Base-by-base conservation (phyloP, 2,888 invertebrate genomes). In the Zygaena filipendulae region DNA sequence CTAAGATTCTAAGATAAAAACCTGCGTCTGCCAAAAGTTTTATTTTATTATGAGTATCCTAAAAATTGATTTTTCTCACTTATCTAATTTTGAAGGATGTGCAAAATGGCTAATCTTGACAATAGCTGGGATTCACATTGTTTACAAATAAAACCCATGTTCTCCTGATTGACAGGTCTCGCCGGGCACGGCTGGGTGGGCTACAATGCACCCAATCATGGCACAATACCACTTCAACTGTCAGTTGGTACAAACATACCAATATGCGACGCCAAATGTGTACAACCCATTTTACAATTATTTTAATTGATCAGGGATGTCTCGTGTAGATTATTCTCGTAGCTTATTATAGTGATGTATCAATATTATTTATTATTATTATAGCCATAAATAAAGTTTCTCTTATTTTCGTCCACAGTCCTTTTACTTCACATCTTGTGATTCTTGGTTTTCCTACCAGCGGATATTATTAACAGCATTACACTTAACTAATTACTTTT, bases 81-180 rank as follows among this genome's bases (percentile, higher is more conserved):
- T 23, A 23, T 11, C 10, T 11, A 11, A 11, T 4, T 23, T 11
- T 23, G 7, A 11, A 11, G 6, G 5, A n/a, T n/a, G 18, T 13
- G 23, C 11, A 18, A 13, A 18, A 25, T 24, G 16, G 4, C 5
- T 16, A 16, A 16, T 16, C 16, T 43, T 30, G 43, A 60, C 61
- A 64, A 66, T 55, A 52, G 56, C 49, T 42, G 38, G 43, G 51
- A 52, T 47, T 43, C 45, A 45, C 38, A 57, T 70, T 70, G 70
- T 70, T 66, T 68, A 63, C 63, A 58, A 53, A 59, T 49, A 47
- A 58, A 62, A 62, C 68, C 69, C 68, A 59, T 63, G 63, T 68
- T 62, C 50, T 46, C 36, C 43, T 53, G 64, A 67, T 42, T 69
- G 71, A 67, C 68, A 57, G 52, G 33, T 40, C 32, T 33, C 40